Percentiles rank a stretch among this genome's conserved stretches.
Conservation (phyloP, 2,113 vertebrate genomes). For the Macrotis lagotis region DNA sequence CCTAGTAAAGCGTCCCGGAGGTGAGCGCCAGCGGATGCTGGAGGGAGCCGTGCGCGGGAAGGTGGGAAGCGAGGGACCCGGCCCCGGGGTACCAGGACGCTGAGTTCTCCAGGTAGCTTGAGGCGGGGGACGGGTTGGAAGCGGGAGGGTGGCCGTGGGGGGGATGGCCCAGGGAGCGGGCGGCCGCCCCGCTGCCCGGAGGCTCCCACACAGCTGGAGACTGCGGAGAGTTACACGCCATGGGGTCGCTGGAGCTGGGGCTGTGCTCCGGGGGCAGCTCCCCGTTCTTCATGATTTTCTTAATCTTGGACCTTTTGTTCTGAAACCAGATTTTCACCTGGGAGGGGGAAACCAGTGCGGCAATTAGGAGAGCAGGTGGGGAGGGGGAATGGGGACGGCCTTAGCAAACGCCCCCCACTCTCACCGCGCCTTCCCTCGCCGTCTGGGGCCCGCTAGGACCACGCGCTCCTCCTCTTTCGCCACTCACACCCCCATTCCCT, state of each 20-base stretch:
- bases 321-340: slow-evolving; percentile 99
- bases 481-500: neutral
- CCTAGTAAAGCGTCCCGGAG: slow-evolving; percentile 99
- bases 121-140: slow-evolving; percentile 90
- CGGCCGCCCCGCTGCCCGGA: slow-evolving; percentile 86
- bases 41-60: slow-evolving; percentile 94
- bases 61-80: slow-evolving; percentile 90
- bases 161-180: slow-evolving; percentile 90
- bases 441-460: no score
- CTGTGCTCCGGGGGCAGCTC: slow-evolving; percentile 98
- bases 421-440: neutral
- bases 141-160: slow-evolving; percentile 88
- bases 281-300: slow-evolving; percentile 99
- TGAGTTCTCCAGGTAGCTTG: slow-evolving; percentile 95
- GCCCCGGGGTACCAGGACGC: slow-evolving; percentile 92
- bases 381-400: neutral
- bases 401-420: neutral
- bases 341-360: slow-evolving; percentile 54
- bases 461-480: neutral
- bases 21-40: slow-evolving; percentile 96
- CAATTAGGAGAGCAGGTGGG: slow-evolving; percentile 70
- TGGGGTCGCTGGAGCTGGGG: slow-evolving; percentile 98
- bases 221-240: slow-evolving; percentile 99
- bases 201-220: slow-evolving; percentile 99
- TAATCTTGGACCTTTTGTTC: slow-evolving; percentile 99